Evolutionary conservation across 2,888 invertebrate species (phyloP).

Genomic region (Temnothorax unifasciatus): DNA sequence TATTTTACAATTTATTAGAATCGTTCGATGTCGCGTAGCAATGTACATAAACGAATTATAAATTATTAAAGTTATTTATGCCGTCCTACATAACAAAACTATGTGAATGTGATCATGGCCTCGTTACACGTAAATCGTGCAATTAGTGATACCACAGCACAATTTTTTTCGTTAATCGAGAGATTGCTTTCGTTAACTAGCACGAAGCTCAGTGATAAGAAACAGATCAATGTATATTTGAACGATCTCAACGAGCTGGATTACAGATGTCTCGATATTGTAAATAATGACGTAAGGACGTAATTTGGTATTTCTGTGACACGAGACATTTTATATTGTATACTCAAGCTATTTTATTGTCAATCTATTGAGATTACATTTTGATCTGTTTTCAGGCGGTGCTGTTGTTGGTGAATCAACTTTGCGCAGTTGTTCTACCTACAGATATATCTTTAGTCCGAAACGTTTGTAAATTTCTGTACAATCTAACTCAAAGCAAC

Average conservation of each 20-base stretch:
- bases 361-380: background rate
- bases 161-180: slow-evolving; percentile 76
- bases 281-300: slow-evolving; percentile 85
- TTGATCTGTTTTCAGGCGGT: slow-evolving; percentile 71
- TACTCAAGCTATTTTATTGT: background rate
- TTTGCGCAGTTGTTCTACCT: slow-evolving; percentile 76
- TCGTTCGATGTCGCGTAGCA: background rate
- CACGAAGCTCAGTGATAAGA: slow-evolving; percentile 76
- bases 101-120: slow-evolving; percentile 32
- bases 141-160: slow-evolving; percentile 49
- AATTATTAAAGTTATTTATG: slow-evolving; percentile 7
- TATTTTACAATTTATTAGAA: slow-evolving; percentile 6
- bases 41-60: slow-evolving; percentile 2
- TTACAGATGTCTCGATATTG: slow-evolving; percentile 87
- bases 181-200: slow-evolving; percentile 76
- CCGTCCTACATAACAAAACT: background rate
- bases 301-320: background rate
- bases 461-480: slow-evolving; percentile 78
- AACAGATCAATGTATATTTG: slow-evolving; percentile 87
- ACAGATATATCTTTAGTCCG: slow-evolving; percentile 77
- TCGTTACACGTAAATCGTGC: slow-evolving; percentile 23
- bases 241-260: slow-evolving; percentile 90
- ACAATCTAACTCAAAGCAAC: slow-evolving; percentile 76
- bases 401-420: slow-evolving; percentile 77
- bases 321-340: background rate